Base-by-base conservation (phyloP, 2,113 vertebrate genomes). In the human region DNA sequence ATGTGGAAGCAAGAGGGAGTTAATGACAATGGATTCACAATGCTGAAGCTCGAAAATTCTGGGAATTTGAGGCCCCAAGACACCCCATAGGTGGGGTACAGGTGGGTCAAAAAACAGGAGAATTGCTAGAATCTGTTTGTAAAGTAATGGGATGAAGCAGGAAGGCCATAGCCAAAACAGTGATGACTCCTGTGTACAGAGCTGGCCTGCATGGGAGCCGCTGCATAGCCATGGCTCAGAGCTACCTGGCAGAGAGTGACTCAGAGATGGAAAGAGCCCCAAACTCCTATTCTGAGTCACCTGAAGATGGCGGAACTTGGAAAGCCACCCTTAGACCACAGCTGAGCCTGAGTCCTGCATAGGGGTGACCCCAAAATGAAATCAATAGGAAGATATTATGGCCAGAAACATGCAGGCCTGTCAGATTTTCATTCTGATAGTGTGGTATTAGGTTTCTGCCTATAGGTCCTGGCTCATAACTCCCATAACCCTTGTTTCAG, bases 241-340 rank as follows among this genome's bases (percentile, higher is more conserved):
- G 98, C 87, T 99, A 98, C 97, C 93, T 99, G 94, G 98, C 98
- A 52, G 98, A 98, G 57, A 99, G 98, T 83, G 98, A 97, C 10
- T 99, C 99, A 99, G 96, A 99, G 17, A 93, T 99, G 98, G 98
- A 99, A 99, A 97, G 95, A 52, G 98, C 98, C 2, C 95, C 98
- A 64, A 97, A 98, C 52, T 96, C 98, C 18, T 98, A 92, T 13
- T 98, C 98, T 93, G 98, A 98, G 38, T 27, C 93, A 17, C 79
- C 86, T n/a, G 45, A 64, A 23, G 72, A 94, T 20, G 35, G 80
- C 55, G 8, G 16, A 38, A 64, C 61, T 23, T 59, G 35, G 75
- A 79, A n/a, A 43, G 3, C 22, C 6, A 38, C 40, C 23, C 35
- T 16, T 83, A 70, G 55, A 70, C 59, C 57, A 2, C 35, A 18